These are phyloP conservation scores for Euclidia mi DNA, from an alignment of 2,888 invertebrate species.

Conservation along the genomic window DNA sequence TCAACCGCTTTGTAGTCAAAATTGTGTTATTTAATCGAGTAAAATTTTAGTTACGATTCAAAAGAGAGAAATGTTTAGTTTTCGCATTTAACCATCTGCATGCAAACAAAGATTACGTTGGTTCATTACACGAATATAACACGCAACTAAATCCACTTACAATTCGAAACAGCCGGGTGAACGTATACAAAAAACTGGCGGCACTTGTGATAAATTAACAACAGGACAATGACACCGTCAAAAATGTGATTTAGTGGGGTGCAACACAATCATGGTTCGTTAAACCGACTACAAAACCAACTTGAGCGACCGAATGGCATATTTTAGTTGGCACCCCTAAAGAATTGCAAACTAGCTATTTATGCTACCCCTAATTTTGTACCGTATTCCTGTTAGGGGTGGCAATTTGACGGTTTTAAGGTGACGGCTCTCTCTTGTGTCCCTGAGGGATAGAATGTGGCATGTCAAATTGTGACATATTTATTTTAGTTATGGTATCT, in stretches of 20 bases:
- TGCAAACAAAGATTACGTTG: conserved; percentile 10
- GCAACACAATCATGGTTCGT: conserved; percentile 86
- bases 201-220: conserved; percentile 75
- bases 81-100: conserved; percentile 29
- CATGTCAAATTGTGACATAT: too few species aligned
- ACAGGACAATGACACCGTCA: conserved; percentile 69
- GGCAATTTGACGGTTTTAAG: conserved; percentile 18
- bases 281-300: conserved; percentile 76
- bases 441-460: too few species aligned
- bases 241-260: conserved; percentile 81
- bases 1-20: conserved; percentile 7
- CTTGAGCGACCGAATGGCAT: conserved; percentile 66
- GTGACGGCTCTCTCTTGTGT: background rate
- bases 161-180: conserved; percentile 39
- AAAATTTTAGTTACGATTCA: too few species aligned
- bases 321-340: conserved; percentile 70
- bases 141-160: conserved; percentile 32
- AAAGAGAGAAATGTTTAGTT: background rate
- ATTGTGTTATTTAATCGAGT: too few species aligned
- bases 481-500: too few species aligned
- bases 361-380: conserved; percentile 61
- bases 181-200: conserved; percentile 44
- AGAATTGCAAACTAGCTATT: conserved; percentile 64
- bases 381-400: conserved; percentile 41
- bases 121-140: conserved; percentile 18